Base-by-base conservation (phyloP, 2,113 vertebrate genomes). In the Eulemur rufifrons region DNA sequence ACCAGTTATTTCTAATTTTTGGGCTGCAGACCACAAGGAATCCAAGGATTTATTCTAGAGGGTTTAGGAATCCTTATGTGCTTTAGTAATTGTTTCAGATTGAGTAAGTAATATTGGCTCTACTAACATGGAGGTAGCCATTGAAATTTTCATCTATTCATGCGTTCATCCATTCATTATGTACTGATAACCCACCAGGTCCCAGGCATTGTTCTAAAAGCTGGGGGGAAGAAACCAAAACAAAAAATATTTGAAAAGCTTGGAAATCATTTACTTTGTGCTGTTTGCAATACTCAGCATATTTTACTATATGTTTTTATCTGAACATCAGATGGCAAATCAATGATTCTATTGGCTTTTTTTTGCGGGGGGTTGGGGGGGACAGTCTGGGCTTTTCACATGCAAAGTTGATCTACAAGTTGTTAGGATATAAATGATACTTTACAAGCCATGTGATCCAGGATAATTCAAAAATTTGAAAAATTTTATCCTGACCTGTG, bases 401-500 rank as follows among this genome's bases (percentile, higher is more conserved):
- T 78, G n/a, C 39, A 89, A 84, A 91, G 18, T 63, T 83, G 37
- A 69, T 94, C 20, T 77, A 82, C 5, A 82, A 71, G 6, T 86
- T 89, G 50, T 61, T 91, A 86, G 42, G 54, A 29, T 91, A 69
- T 86, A 83, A 87, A 86, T 29, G 64, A 39, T 50, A 76, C 8
- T 56, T 56, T 96, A 18, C 11, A 96, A 86, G 47, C 29, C 71
- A 64, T 87, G 13, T 25, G 47, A 88, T 93, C 23, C 42, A 93
- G 50, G 74, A 59, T 5, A n/a, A 78, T 83, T 73, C 1, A 86
- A 80, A 91, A 71, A 34, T 37, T 87, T 73, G n/a, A 90, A 94
- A 74, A 89, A 80, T 94, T 96, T 96, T 93, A 91, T 96, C 14
- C 14, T 89, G 27, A 74, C 2, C 52, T 73, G 15, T 86, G 14